A percentile compares a stretch with the other conserved stretches of the same genome.
These are phyloP conservation scores for Manis pentadactyla DNA, from an alignment of 2,797 vertebrate species.

Conservation along the genomic window DNA sequence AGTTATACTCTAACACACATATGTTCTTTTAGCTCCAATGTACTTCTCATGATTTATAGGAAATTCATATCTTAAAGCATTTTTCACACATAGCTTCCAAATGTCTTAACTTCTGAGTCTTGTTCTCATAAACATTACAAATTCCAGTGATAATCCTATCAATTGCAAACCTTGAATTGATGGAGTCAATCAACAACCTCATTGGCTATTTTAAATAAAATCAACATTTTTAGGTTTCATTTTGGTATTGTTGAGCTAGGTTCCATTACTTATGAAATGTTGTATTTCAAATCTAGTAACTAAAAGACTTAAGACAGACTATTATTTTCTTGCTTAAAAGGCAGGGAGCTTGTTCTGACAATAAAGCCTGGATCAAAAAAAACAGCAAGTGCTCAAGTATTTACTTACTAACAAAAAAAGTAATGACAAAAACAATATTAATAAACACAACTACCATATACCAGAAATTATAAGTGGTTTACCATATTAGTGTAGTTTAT, in stretches of 20 bases:
- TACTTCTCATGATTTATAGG: neutral
- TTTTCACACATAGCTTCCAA: slow-evolving; percentile 1
- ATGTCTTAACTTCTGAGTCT: neutral
- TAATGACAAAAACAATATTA: neutral
- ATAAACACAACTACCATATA: neutral
- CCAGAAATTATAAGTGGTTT: neutral
- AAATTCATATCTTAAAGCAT: slow-evolving; percentile 53
- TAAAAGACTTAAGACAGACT: neutral
- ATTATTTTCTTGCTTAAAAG: slow-evolving; percentile 1
- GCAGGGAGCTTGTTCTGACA: neutral
- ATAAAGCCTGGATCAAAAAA: slow-evolving; percentile 13
- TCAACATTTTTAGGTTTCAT: slow-evolving; percentile 38
- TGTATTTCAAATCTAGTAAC: slow-evolving; percentile 7
- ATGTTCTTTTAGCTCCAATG: neutral
- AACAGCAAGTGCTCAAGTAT: neutral
- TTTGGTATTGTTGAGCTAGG: slow-evolving; percentile 1
- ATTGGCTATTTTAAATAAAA: neutral
- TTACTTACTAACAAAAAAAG: neutral
- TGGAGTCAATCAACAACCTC: neutral
- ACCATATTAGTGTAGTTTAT: neutral
- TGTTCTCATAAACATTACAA: slow-evolving; percentile 21
- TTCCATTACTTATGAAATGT: slow-evolving; percentile 12
- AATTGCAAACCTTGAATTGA: neutral
- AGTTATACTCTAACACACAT: neutral
- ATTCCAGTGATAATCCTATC: slow-evolving; percentile 57